phyloP scores from a whole-genome alignment of 2,888 invertebrate species.

The Agonopterix alstromeriana region DNA sequence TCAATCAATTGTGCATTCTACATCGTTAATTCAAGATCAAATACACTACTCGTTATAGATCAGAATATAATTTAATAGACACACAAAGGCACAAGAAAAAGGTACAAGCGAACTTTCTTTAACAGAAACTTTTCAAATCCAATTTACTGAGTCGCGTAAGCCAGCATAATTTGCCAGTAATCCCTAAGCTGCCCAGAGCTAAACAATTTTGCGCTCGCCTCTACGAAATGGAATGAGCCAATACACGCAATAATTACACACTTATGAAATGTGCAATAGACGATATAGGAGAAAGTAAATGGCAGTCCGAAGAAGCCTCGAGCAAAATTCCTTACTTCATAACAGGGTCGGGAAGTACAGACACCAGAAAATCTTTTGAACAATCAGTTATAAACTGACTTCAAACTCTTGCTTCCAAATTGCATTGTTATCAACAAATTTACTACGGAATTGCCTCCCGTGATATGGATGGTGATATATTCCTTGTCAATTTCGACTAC shows the following conservation, averaged over 20 bases:
- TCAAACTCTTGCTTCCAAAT: no score
- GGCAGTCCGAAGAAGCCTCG: conserved; percentile 17
- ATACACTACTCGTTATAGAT: not conserved
- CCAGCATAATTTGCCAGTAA: conserved; percentile 14
- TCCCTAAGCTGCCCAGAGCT: conserved; percentile 28
- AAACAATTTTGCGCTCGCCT: conserved; percentile 25
- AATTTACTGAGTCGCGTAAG: conserved; percentile 28
- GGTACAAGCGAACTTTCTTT: conserved; percentile 10
- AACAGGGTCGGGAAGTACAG: conserved; percentile 2
- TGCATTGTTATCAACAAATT: no score
- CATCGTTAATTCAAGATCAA: not conserved
- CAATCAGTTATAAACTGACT: no score
- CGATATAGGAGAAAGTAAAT: conserved; percentile 31
- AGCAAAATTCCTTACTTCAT: conserved; percentile 9
- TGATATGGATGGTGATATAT: no score
- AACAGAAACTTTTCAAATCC: conserved; percentile 31
- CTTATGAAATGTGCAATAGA: conserved; percentile 32
- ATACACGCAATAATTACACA: conserved; percentile 38
- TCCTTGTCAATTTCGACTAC: no score
- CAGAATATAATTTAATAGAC: no score
- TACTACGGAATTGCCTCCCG: no score
- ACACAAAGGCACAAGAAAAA: not conserved
- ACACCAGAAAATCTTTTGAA: no score
- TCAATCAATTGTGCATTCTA: not conserved
- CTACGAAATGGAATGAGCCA: conserved; percentile 22